phyloP scores from a whole-genome alignment of 1,140 invertebrate species.

The Sinella curviseta region DNA sequence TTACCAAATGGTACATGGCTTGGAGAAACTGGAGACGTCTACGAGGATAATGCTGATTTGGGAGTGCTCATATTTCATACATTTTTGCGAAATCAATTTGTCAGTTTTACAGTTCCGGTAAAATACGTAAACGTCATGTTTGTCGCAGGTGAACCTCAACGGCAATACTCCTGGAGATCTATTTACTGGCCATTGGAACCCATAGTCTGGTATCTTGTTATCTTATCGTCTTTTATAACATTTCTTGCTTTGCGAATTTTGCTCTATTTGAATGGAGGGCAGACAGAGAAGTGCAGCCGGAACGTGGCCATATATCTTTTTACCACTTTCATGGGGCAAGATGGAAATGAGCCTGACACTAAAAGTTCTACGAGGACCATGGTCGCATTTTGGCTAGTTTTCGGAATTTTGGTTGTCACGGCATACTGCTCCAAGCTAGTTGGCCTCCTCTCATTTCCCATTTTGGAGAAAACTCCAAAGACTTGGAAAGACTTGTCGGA shows the following conservation, averaged over 20 bases:
- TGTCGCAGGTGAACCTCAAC: neutral
- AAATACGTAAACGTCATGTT: neutral
- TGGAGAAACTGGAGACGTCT: neutral
- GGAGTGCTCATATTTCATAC: neutral
- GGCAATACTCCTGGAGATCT: neutral
- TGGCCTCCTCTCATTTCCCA: neutral
- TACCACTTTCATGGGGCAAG: neutral
- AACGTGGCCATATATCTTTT: neutral
- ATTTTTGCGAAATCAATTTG: neutral
- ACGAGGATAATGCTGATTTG: neutral
- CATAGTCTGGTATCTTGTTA: neutral
- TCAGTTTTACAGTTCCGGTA: neutral
- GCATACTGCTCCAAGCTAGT: neutral
- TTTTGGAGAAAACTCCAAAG: neutral
- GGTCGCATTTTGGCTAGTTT: neutral
- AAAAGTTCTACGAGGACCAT: neutral
- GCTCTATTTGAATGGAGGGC: neutral
- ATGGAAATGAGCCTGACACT: neutral
- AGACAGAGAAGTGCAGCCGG: neutral
- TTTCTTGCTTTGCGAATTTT: no score
- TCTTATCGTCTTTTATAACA: neutral
- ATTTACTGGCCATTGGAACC: neutral
- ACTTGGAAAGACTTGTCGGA: neutral
- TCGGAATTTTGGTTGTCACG: neutral
- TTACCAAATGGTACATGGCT: neutral